Evolutionary conservation across 2,113 vertebrate species (phyloP).

Genomic region (Menidia beryllina): DNA sequence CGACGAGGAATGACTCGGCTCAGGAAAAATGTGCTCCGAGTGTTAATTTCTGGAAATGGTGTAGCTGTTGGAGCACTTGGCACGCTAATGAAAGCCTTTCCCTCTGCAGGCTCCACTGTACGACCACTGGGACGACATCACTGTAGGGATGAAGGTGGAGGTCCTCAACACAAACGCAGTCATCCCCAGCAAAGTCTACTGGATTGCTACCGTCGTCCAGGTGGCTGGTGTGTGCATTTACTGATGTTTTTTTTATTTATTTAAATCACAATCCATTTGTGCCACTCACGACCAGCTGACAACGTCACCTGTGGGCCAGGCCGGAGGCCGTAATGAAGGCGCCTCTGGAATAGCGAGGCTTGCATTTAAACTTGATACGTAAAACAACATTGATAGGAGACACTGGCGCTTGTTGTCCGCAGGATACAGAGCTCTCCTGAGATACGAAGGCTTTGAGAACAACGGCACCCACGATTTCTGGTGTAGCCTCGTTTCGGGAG

Average conservation of each 20-base stretch:
- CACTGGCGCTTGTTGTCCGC: background rate
- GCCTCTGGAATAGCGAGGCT: background rate
- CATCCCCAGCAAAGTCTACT: slow-evolving; percentile 94
- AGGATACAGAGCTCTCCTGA: slow-evolving; percentile 93
- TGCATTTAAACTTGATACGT: background rate
- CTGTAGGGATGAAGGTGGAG: slow-evolving; percentile 92
- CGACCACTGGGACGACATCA: slow-evolving; percentile 92
- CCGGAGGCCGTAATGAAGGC: background rate
- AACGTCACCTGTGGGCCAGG: background rate
- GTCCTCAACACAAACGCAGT: slow-evolving; percentile 91
- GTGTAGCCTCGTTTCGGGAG: slow-evolving; percentile 91
- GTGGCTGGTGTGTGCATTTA: slow-evolving; percentile 83
- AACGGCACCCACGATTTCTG: slow-evolving; percentile 91
- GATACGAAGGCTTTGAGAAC: slow-evolving; percentile 93
- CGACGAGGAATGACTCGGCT: too few species aligned
- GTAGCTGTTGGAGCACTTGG: too few species aligned
- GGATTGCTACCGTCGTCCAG: slow-evolving; percentile 92
- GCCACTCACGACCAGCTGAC: background rate
- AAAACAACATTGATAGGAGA: background rate
- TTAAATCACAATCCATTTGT: background rate
- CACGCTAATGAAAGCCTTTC: background rate
- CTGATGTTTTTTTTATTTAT: background rate
- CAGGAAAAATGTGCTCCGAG: too few species aligned
- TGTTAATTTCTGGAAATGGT: too few species aligned
- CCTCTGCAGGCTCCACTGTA: slow-evolving; percentile 87